Percentiles rank a stretch among this genome's conserved stretches.
phyloP scores from a whole-genome alignment of 1,140 invertebrate species.

The Hesperophylax magnus region DNA sequence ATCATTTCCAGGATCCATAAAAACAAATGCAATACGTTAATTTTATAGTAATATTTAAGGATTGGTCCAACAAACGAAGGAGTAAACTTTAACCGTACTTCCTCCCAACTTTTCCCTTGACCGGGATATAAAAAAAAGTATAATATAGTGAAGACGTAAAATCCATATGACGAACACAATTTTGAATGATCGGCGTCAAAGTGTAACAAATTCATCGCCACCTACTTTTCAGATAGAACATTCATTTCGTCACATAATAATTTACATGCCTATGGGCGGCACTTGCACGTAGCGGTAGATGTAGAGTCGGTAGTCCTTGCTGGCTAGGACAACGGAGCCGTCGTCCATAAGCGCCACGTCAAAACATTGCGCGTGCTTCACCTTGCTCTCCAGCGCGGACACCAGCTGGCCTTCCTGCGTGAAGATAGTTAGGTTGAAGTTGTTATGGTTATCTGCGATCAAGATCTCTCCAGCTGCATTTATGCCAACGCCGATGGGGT shows the following conservation, averaged over 20 bases:
- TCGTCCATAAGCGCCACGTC: conserved; percentile 99
- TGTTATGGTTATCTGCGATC: conserved; percentile 99
- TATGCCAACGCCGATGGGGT: conserved; percentile 99
- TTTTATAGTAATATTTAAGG: conserved; percentile 42
- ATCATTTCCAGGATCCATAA: conserved; percentile 55
- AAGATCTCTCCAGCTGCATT: conserved; percentile 96
- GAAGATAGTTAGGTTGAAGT: conserved; percentile 99
- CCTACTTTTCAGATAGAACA: conserved; percentile 6
- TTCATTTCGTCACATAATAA: background rate
- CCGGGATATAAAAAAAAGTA: conserved; percentile 24
- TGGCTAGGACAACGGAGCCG: conserved; percentile 98
- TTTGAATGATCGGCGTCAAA: conserved; percentile 33
- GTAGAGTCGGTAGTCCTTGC: conserved; percentile 99
- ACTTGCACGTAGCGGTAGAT: conserved; percentile 97
- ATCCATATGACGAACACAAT: conserved; percentile 25
- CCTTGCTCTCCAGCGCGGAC: conserved; percentile 97
- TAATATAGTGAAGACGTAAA: conserved; percentile 35
- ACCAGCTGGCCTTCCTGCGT: conserved; percentile 96
- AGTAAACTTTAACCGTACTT: conserved; percentile 34
- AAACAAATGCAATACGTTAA: conserved; percentile 53
- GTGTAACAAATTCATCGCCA: conserved; percentile 33
- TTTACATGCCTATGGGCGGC: conserved; percentile 88
- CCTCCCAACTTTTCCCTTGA: conserved; percentile 17
- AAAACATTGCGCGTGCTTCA: conserved; percentile 99
- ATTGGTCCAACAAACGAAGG: conserved; percentile 56